These are phyloP conservation scores for Panurus biarmicus DNA, from an alignment of 2,113 vertebrate genomes.

Conservation along the genomic window DNA sequence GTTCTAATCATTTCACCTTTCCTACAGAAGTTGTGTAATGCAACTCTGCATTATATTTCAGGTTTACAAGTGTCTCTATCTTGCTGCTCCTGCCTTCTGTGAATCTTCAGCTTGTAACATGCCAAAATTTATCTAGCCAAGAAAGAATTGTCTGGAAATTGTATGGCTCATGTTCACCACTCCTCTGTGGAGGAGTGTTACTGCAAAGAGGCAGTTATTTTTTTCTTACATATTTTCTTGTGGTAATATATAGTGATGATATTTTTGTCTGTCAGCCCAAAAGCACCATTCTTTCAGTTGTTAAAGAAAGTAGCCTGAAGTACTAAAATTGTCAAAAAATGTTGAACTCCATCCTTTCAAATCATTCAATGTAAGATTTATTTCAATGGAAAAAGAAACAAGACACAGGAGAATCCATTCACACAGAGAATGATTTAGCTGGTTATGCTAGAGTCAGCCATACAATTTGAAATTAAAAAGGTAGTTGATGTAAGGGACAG, in stretches of 20 bases:
- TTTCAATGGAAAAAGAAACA: neutral
- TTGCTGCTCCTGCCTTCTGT: neutral
- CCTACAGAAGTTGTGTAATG: neutral
- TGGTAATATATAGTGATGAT: neutral
- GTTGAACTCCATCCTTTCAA: neutral
- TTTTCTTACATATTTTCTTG: neutral
- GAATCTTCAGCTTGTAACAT: neutral
- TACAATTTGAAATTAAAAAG: neutral
- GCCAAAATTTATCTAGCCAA: neutral
- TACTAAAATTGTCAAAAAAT: neutral
- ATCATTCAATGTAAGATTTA: neutral
- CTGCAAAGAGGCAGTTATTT: neutral
- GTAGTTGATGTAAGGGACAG: neutral
- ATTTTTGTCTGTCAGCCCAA: neutral
- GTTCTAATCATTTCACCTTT: neutral
- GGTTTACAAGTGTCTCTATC: neutral
- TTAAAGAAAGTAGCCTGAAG: neutral
- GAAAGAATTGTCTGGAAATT: neutral
- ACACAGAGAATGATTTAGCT: neutral
- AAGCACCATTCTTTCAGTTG: neutral
- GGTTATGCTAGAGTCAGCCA: neutral
- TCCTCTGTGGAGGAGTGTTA: neutral
- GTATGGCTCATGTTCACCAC: neutral
- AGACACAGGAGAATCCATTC: neutral
- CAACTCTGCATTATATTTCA: neutral